A percentile compares a stretch with the other conserved stretches of the same genome.
These are phyloP conservation scores for Lasius platythorax DNA, from an alignment of 2,888 invertebrate genomes.

Conservation along the genomic window DNA sequence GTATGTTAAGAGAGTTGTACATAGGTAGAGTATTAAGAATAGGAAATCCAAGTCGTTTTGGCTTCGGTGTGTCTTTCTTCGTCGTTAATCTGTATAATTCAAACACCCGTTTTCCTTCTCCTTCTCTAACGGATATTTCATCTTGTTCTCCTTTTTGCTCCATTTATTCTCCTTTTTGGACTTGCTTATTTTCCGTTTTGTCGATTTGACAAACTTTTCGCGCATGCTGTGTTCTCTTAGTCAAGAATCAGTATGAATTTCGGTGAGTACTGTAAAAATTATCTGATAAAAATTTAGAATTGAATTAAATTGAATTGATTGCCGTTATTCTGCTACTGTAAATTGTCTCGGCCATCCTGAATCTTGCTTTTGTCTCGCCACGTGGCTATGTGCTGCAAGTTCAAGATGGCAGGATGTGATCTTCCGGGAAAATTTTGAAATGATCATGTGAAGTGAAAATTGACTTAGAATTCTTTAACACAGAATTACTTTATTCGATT, in stretches of 20 bases:
- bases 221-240: neutral
- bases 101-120: constrained; percentile 32
- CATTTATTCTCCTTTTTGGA: constrained; percentile 13
- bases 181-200: constrained; percentile 7
- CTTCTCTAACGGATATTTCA: constrained; percentile 8
- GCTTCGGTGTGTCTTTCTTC: constrained; percentile 72
- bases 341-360: neutral
- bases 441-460: neutral
- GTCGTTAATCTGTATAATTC: constrained; percentile 57
- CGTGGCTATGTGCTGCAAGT: neutral
- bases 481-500: no score
- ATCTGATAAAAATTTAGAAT: neutral
- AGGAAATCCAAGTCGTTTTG: constrained; percentile 63
- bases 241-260: constrained; percentile 22
- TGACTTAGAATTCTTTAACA: neutral
- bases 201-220: constrained; percentile 31
- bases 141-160: constrained; percentile 28
- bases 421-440: neutral
- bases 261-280: neutral
- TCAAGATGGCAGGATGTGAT: neutral
- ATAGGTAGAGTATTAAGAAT: constrained; percentile 68
- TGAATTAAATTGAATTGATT: neutral
- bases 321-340: neutral
- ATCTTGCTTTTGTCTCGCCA: no score
- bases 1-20: constrained; percentile 51